phyloP scores from a whole-genome alignment of 2,113 vertebrate genomes.

The Lanius ludovicianus region DNA sequence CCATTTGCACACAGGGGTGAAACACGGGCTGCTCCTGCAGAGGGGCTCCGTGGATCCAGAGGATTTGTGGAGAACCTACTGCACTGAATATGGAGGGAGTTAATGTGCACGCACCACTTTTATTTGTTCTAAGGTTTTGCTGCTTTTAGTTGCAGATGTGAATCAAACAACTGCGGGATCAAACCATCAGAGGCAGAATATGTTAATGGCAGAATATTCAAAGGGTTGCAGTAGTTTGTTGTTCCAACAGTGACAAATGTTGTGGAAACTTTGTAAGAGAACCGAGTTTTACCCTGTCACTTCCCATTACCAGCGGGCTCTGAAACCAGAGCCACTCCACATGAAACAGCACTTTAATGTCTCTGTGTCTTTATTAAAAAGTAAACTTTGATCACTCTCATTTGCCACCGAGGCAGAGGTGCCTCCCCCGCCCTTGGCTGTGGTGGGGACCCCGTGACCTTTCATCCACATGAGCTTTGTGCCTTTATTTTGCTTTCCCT shows the following conservation, averaged over 20 bases:
- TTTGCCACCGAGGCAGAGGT: background rate
- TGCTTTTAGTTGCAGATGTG: background rate
- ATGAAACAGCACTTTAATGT: background rate
- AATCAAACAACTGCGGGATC: background rate
- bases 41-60: background rate
- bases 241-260: background rate
- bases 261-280: background rate
- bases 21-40: background rate
- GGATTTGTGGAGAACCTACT: background rate
- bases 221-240: background rate
- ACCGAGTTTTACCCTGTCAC: background rate
- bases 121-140: background rate
- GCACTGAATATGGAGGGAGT: background rate
- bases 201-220: background rate
- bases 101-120: rapidly evolving
- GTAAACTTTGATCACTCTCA: conserved; percentile 8
- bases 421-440: background rate
- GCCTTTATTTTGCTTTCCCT: background rate
- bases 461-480: background rate
- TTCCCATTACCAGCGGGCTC: background rate
- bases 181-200: background rate
- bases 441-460: background rate
- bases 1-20: background rate
- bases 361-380: background rate
- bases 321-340: background rate